Percentiles rank a stretch among this genome's conserved stretches.
These are phyloP conservation scores for Hirudo medicinalis DNA, from an alignment of 1,140 invertebrate genomes.

Conservation along the genomic window DNA sequence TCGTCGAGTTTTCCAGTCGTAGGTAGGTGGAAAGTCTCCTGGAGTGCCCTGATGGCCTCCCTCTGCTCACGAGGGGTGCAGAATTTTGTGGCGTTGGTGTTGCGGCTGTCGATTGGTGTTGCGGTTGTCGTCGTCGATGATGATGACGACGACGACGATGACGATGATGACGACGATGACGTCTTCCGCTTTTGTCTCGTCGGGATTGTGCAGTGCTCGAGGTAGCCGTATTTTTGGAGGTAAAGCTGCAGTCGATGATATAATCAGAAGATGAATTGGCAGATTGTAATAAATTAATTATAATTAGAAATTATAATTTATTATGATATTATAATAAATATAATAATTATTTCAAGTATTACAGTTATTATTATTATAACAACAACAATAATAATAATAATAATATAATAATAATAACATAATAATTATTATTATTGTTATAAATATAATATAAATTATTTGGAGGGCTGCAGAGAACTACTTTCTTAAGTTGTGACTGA, in stretches of 20 bases:
- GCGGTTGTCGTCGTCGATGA: constrained; percentile 6
- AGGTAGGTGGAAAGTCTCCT: constrained; percentile 37
- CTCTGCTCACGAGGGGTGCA: neutral
- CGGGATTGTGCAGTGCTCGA: constrained; percentile 16
- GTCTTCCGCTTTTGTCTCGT: neutral
- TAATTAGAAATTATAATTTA: too few relatives aligned
- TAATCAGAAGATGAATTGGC: too few relatives aligned
- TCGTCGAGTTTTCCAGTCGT: constrained; percentile 36
- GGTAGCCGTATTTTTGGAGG: constrained; percentile 20
- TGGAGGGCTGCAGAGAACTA: neutral
- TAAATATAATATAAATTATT: too few relatives aligned
- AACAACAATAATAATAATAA: too few relatives aligned
- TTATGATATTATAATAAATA: too few relatives aligned
- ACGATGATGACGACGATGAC: constrained; percentile 2
- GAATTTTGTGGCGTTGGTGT: neutral
- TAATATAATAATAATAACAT: too few relatives aligned
- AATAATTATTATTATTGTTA: too few relatives aligned
- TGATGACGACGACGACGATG: neutral
- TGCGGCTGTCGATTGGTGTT: neutral
- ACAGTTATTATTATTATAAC: too few relatives aligned
- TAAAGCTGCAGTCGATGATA: constrained; percentile 12
- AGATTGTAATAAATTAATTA: too few relatives aligned
- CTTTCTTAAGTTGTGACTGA: neutral
- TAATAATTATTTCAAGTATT: too few relatives aligned
- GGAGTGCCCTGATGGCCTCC: constrained; percentile 20